Evolutionary conservation across 2,797 vertebrate genomes (phyloP), one percentile per base, ranked within the genome.

Genomic region (Gymnothorax reevesii): DNA sequence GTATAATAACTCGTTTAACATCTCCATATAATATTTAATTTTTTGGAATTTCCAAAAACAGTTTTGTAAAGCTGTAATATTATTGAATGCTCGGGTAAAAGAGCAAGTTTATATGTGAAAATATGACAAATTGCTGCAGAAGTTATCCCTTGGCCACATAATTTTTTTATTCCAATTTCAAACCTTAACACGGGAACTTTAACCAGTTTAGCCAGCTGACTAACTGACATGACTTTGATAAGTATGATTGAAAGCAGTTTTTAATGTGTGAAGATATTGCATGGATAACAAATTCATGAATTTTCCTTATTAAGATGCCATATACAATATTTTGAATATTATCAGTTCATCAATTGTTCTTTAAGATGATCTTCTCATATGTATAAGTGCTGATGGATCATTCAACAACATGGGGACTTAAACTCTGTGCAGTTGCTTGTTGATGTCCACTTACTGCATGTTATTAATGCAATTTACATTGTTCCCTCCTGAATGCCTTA

Each of bases 401-500:
- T 33, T 54, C 6, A 20, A 22, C 77, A 54, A 20, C 49, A 10
- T 80, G 52, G 77, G 22, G 77, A 80, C 77, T 54, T 49, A 52
- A 54, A 49, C 55, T 80, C 77, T 55, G n/a, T 54, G 54, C 22
- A 80, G 77, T 55, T 54, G 77, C 55, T 52, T 80, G 77, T 80
- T 54, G 55, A n/a, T 83, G 55, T 55, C 25, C 15, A 25, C 91
- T 90, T 88, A 89, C 87, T 89, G 83, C 90, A 92, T 92, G 91
- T 91, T 86, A 88, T 92, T 92, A 90, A 88, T 42, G 88, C 91
- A 90, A 92, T 88, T 92, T 92, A 92, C 92, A 93, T 88, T 55
- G 91, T 89, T 90, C 86, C 54, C 64, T 87, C 90, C 88, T 89
- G 90, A 88, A 87, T 83, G 83, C 33, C 55, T 33, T 25, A 17